A percentile compares a stretch with the other conserved stretches of the same genome.
Conservation (phyloP, 2,113 vertebrate genomes). For the Abramis brama region DNA sequence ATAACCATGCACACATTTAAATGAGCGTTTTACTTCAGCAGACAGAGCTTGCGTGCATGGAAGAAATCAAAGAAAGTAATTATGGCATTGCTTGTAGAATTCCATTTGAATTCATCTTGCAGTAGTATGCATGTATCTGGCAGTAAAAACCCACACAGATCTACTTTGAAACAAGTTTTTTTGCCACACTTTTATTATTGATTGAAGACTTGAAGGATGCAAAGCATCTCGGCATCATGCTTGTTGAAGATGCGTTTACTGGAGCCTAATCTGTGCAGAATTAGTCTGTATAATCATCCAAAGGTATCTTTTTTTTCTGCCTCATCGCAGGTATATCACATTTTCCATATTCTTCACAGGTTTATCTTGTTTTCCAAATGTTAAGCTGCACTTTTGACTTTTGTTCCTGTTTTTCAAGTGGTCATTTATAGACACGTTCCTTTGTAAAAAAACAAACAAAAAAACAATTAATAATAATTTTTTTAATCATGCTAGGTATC, state of each 20-base stretch:
- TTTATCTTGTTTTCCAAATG: slow-evolving; percentile 8
- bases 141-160: slow-evolving; percentile 1
- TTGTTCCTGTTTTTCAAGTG: not conserved
- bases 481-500: not conserved
- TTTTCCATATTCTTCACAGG: slow-evolving; percentile 25
- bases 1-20: not conserved
- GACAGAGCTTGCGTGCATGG: slow-evolving; percentile 39
- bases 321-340: slow-evolving; percentile 1
- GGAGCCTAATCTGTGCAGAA: slow-evolving; percentile 14
- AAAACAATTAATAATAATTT: not conserved
- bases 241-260: slow-evolving; percentile 28
- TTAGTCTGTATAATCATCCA: not conserved
- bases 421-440: not conserved
- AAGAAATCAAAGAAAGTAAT: slow-evolving; percentile 17
- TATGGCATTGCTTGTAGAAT: slow-evolving; percentile 19
- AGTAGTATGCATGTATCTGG: slow-evolving; percentile 43
- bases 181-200: slow-evolving; percentile 7
- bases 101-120: not conserved
- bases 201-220: slow-evolving; percentile 12
- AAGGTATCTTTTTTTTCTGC: not conserved
- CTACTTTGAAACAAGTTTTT: not conserved
- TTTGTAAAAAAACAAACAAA: not conserved
- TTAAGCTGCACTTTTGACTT: not conserved
- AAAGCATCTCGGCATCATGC: slow-evolving; percentile 2
- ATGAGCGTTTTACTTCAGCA: not conserved